Percentiles rank a stretch among this genome's conserved stretches.
These are phyloP conservation scores for Polydesmus complanatus DNA, from an alignment of 2,888 invertebrate species.

Conservation along the genomic window DNA sequence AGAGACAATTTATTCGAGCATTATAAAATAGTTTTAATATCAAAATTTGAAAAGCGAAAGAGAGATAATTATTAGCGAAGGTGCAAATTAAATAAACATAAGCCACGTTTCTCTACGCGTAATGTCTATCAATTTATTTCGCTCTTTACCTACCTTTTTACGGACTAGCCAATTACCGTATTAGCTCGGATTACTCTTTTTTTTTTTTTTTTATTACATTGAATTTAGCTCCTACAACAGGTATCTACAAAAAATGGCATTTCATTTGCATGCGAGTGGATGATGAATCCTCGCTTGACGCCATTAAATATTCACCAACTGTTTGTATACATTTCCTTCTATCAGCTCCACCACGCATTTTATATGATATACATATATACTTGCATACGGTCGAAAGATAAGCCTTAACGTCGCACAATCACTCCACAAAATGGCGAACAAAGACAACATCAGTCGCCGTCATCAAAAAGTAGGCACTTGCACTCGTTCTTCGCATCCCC, in stretches of 20 bases:
- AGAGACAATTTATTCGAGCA: too few species aligned
- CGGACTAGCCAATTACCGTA: too few species aligned
- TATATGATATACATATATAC: too few species aligned
- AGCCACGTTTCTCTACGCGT: not conserved
- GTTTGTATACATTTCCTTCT: not conserved
- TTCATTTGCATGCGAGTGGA: not conserved
- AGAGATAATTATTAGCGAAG: not conserved
- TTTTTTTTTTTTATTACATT: too few species aligned
- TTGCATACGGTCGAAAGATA: too few species aligned
- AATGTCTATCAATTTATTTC: too few species aligned
- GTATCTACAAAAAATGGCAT: not conserved
- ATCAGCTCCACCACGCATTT: too few species aligned
- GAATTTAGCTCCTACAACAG: not conserved
- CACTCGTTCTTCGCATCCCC: not conserved
- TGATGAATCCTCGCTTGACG: not conserved
- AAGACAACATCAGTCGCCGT: constrained; percentile 10
- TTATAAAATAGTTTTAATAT: too few species aligned
- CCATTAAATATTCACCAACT: not conserved
- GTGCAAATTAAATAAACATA: not conserved
- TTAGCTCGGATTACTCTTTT: too few species aligned
- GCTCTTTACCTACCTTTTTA: too few species aligned
- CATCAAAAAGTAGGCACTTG: not conserved
- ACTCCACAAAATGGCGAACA: constrained; percentile 18
- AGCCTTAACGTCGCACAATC: constrained; percentile 8
- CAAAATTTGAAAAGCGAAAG: too few species aligned